Base-by-base conservation (phyloP, 1,140 invertebrate species). In the Heliothis virescens region DNA sequence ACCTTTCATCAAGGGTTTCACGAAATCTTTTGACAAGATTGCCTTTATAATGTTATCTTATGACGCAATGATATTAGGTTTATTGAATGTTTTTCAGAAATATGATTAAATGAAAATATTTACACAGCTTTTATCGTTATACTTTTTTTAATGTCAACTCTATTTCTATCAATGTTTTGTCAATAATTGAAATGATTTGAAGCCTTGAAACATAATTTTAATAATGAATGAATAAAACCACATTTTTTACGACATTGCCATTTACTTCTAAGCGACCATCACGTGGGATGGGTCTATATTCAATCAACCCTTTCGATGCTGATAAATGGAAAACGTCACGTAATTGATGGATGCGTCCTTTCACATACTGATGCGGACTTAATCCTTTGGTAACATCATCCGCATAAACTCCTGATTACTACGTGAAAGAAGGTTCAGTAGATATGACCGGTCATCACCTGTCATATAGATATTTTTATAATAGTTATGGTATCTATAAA, bases 251-350 rank as follows among this genome's bases (percentile, higher is more conserved):
- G 69, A 57, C 59, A 75, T n/a, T 16, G 41, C 41, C 62, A 67
- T 63, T 60, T 53, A 72, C 72, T 67, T 79, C 67, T 75, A 79
- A 72, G 69, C 53, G 82, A 81, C 59, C 59, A 72, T 78, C 71
- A 47, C 50, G 62, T 82, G 55, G 67, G 82, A 80, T 82, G 79
- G 80, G 71, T 85, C 83, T 71, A 84, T 87, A 87, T 91, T 91
- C 86, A 86, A 89, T 91, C 86, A 90, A 89, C 85, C 88, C 85
- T 82, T 90, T 85, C 85, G 86, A 88, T 86, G 83, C 80, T 91
- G 89, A 90, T 91, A 89, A 90, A 91, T 89, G 85, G 83, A 83
- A 83, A 82, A 83, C 80, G 89, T 89, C 87, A 86, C 26, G 79
- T 50, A 48, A n/a, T 77, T 88, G 89, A 90, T 87, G 80, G 87